Conservation (phyloP, 2,888 invertebrate genomes). For the Crepidodera aurea region DNA sequence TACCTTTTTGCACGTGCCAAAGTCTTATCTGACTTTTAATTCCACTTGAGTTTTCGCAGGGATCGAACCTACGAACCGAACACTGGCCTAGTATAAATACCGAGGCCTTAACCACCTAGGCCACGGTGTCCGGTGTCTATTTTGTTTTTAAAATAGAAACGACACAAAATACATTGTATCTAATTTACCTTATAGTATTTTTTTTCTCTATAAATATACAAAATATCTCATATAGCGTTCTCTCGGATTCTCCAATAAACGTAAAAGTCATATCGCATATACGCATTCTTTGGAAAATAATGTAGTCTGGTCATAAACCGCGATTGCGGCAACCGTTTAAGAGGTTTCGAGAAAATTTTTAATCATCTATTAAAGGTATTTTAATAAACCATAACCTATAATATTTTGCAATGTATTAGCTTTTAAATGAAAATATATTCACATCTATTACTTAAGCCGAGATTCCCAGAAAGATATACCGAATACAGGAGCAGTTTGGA, state of each 20-base stretch:
- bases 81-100: too few species aligned
- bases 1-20: too few species aligned
- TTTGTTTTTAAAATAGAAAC: too few species aligned
- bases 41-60: too few species aligned
- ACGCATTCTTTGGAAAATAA: slow-evolving; percentile 26
- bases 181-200: too few species aligned
- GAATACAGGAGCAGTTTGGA: slow-evolving; percentile 25
- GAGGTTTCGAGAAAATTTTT: slow-evolving; percentile 31
- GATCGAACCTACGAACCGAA: too few species aligned
- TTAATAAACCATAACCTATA: slow-evolving; percentile 31
- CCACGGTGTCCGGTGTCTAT: too few species aligned
- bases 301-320: slow-evolving; percentile 30
- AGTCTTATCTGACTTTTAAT: too few species aligned
- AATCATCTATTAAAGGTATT: slow-evolving; percentile 33
- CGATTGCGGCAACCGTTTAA: slow-evolving; percentile 30
- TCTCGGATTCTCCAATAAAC: slow-evolving; percentile 12
- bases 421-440: slow-evolving; percentile 33
- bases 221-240: not conserved
- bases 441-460: slow-evolving; percentile 22
- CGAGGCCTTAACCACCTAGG: too few species aligned
- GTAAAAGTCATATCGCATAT: slow-evolving; percentile 17
- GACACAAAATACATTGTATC: too few species aligned
- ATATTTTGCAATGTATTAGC: slow-evolving; percentile 36
- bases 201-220: not conserved
- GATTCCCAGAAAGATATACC: slow-evolving; percentile 31